These are phyloP conservation scores for Acyrthosiphon pisum DNA, from an alignment of 1,140 invertebrate genomes.

Conservation along the genomic window DNA sequence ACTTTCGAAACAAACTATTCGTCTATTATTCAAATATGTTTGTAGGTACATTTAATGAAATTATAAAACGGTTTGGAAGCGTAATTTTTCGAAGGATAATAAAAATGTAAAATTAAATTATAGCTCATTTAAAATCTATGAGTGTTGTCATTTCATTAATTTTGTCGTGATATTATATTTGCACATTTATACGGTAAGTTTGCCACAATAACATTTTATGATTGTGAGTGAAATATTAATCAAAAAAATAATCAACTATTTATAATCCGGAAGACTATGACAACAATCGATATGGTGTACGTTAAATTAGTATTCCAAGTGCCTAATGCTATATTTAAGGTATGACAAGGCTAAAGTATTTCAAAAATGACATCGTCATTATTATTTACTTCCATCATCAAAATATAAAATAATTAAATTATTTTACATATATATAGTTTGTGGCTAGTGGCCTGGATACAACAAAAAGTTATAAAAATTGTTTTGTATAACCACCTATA, in stretches of 20 bases:
- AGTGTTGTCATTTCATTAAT: not conserved
- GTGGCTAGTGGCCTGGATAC: rapidly evolving
- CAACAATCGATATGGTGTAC: not conserved
- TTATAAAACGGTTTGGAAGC: not conserved
- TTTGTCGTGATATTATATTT: not conserved
- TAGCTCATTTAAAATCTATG: not conserved
- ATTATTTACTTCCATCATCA: not conserved
- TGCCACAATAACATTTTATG: not conserved
- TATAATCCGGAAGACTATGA: slow-evolving; percentile 21
- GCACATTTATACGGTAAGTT: not conserved
- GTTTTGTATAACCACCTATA: not conserved
- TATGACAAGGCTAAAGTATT: slow-evolving; percentile 39
- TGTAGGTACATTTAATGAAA: not conserved
- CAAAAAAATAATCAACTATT: slow-evolving; percentile 4
- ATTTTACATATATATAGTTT: not conserved
- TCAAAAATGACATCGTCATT: slow-evolving; percentile 1
- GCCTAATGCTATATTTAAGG: not conserved
- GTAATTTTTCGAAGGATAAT: not conserved
- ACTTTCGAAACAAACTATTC: not conserved
- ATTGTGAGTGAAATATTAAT: slow-evolving; percentile 26
- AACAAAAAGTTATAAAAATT: not conserved
- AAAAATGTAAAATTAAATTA: not conserved
- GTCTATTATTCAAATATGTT: not conserved
- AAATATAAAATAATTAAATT: not conserved
- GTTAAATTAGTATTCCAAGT: slow-evolving; percentile 33